These are phyloP conservation scores for Diaphora mendica DNA, from an alignment of 2,888 invertebrate species.

Conservation along the genomic window DNA sequence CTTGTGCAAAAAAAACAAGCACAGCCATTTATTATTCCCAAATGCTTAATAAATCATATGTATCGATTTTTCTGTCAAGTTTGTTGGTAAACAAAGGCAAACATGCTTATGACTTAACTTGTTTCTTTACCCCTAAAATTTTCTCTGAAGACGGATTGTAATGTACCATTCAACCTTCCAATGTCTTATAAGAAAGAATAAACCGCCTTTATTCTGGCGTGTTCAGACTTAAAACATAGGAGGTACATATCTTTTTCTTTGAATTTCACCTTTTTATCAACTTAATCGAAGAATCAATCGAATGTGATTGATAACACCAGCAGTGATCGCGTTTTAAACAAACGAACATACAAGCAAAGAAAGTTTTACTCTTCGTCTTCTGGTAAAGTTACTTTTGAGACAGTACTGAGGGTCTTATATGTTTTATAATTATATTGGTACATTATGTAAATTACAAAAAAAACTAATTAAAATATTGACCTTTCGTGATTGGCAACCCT, in stretches of 20 bases:
- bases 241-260: neutral
- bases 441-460: neutral
- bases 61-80: neutral
- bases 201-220: neutral
- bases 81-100: neutral
- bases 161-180: neutral
- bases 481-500: slow-evolving; percentile 9
- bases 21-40: neutral
- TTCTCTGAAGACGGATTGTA: neutral
- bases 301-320: too few relatives aligned
- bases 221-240: too few relatives aligned
- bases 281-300: too few relatives aligned
- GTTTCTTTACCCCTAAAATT: neutral
- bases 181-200: neutral
- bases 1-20: too few relatives aligned
- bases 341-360: neutral
- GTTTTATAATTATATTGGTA: neutral
- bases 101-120: neutral
- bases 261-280: too few relatives aligned
- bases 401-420: neutral
- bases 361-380: neutral
- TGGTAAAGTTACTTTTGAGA: neutral
- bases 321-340: too few relatives aligned
- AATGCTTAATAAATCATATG: neutral
- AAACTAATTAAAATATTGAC: neutral